phyloP scores from a whole-genome alignment of 1,140 invertebrate genomes.

The Hyles euphorbiae region DNA sequence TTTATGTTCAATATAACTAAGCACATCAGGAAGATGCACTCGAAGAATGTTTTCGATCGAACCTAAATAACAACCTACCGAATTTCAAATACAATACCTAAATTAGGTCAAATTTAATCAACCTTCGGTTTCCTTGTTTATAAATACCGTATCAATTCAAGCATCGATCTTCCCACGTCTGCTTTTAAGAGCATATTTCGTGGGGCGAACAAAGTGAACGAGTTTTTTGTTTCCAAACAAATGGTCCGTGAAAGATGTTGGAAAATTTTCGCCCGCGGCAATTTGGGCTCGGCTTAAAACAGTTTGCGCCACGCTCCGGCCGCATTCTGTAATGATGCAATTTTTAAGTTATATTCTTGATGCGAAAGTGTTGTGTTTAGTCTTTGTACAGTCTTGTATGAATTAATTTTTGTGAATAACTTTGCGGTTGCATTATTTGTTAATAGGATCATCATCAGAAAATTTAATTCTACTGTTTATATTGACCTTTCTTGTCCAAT shows the following conservation, averaged over 20 bases:
- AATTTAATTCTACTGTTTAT: no score
- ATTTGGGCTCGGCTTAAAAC: constrained; percentile 5
- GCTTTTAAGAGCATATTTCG: constrained; percentile 10
- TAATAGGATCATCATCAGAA: no score
- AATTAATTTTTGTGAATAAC: no score
- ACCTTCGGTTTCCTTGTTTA: no score
- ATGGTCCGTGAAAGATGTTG: constrained; percentile 17
- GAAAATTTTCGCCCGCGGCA: constrained; percentile 7
- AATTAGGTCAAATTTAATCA: no score
- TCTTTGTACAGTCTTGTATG: neutral
- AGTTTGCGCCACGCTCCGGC: constrained; percentile 1
- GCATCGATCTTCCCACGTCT: constrained; percentile 11
- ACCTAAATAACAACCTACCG: no score
- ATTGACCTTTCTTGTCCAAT: no score
- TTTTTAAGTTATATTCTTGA: neutral
- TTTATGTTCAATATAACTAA: no score
- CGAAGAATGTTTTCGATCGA: no score
- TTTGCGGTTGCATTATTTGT: no score
- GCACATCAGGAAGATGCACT: no score
- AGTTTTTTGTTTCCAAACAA: constrained; percentile 16
- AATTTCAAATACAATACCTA: no score
- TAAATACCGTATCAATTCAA: constrained; percentile 8
- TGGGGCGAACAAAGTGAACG: constrained; percentile 11
- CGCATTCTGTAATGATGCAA: neutral
- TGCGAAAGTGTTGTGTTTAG: neutral